These are phyloP conservation scores for Chelidonichthys spinosus DNA, from an alignment of 2,797 vertebrate genomes.

Conservation along the genomic window DNA sequence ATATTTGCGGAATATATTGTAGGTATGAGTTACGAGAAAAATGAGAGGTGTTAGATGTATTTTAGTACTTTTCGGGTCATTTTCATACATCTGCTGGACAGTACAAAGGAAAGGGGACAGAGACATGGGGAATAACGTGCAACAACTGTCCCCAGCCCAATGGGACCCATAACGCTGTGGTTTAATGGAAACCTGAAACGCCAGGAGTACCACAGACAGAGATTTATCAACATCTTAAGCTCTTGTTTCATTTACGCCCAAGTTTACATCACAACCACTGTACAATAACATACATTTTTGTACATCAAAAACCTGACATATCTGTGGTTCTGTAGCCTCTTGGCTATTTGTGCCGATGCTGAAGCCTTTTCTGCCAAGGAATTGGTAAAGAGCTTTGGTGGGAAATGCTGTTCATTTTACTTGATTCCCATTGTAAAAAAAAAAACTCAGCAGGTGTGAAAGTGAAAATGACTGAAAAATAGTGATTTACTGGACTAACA, in stretches of 20 bases:
- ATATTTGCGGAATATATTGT: constrained; percentile 7
- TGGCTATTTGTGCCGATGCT: not conserved
- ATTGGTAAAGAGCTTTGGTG: not conserved
- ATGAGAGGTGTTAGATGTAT: not conserved
- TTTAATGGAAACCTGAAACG: not conserved
- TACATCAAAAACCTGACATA: not conserved
- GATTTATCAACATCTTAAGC: not conserved
- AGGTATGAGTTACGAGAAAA: constrained; percentile 7
- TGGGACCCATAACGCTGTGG: not conserved
- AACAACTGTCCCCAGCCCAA: constrained; percentile 4
- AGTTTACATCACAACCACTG: not conserved
- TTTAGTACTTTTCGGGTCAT: not conserved
- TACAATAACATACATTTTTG: not conserved
- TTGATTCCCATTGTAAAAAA: not conserved
- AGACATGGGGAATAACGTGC: not conserved
- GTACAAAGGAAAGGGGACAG: not conserved
- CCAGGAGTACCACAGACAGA: not conserved
- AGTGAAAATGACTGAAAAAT: not conserved
- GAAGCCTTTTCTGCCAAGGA: not conserved
- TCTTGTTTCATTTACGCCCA: not conserved
- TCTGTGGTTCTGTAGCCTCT: not conserved
- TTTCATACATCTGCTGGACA: constrained; percentile 2
- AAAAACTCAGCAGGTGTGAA: not conserved
- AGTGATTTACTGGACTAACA: constrained; percentile 4
- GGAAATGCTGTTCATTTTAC: not conserved